Base-by-base conservation (phyloP, 1,140 invertebrate genomes). In the Caenorhabditis inopinata region DNA sequence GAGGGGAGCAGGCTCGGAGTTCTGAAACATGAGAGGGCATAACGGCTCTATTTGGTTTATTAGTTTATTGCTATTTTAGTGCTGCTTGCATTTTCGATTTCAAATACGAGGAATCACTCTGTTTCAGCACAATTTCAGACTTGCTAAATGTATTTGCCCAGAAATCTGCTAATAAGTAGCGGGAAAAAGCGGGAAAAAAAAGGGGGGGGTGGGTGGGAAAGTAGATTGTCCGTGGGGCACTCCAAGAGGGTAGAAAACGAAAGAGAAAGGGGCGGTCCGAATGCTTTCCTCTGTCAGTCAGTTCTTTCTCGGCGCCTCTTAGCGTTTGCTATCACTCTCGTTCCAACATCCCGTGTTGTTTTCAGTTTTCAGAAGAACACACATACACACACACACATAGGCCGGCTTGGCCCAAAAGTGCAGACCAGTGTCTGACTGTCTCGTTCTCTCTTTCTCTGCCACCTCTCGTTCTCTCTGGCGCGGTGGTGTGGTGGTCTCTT, bases 351-450 rank as follows among this genome's bases (percentile, higher is more conserved):
- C 5, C 48, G 48, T 23, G 48, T 51, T 58, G 51, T 58, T 58
- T 58, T 58, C 32, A 38, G 58, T 68, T 68, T 68, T 68, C 29
- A 68, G 58, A 68, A n/a, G n/a, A n/a, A n/a, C n/a, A 68, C 51
- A 58, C 51, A 58, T 14, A 74, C 11, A n/a, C n/a, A n/a, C n/a
- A n/a, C n/a, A n/a, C n/a, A n/a, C n/a, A n/a, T n/a, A n/a, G 68
- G 78, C 4, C 27, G 9, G 45, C 47, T 29, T 45, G 27, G 23
- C 38, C 16, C 16, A 58, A 47, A 38, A 79, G 77, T 51, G 38
- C 35, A 45, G 25, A 29, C 35, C 38, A 12, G 27, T 35, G 16
- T 35, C 45, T 46, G 25, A 35, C 23, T 47, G 62, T 46, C 58
- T 49, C 18, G 4, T 18, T 18, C 45, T 35, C 47, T 48, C 78